A percentile compares a stretch with the other conserved stretches of the same genome.
Evolutionary conservation across 2,113 vertebrate genomes (phyloP).

Genomic region (Mastomys natalensis): DNA sequence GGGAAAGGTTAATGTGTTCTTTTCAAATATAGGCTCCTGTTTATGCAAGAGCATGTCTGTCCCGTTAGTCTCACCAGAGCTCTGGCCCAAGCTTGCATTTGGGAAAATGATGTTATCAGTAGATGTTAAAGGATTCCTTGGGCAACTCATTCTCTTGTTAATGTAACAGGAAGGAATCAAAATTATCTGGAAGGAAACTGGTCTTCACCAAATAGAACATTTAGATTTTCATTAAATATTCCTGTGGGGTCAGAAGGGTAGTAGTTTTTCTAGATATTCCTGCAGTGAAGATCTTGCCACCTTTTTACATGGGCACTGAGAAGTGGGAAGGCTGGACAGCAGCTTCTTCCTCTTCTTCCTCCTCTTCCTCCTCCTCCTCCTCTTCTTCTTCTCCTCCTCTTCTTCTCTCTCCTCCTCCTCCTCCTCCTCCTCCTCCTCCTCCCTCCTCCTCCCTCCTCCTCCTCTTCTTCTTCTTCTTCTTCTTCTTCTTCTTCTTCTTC

Average conservation of each 20-base stretch:
- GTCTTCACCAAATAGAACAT: conserved; percentile 35
- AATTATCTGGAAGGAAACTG: conserved; percentile 39
- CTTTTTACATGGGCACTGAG: background rate
- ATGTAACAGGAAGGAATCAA: conserved; percentile 23
- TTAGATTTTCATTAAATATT: conserved; percentile 12
- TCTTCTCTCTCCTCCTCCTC: background rate
- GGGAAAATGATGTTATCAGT: conserved; percentile 43
- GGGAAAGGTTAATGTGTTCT: conserved; percentile 70
- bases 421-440: background rate
- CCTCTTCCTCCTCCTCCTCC: background rate
- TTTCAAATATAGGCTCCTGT: conserved; percentile 59
- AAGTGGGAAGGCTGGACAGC: background rate
- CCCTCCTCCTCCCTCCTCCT: background rate
- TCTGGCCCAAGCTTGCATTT: conserved; percentile 32
- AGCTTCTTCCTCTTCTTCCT: background rate
- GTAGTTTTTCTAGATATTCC: background rate
- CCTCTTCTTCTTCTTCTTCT: too few relatives aligned
- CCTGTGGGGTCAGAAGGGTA: background rate
- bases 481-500: accelerated
- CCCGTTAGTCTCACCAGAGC: conserved; percentile 32
- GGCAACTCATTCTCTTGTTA: conserved; percentile 33
- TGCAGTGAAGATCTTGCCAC: background rate
- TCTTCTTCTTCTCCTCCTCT: too few relatives aligned
- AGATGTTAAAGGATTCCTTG: conserved; percentile 52
- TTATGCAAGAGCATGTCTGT: conserved; percentile 64